Base-by-base conservation (phyloP, 2,888 invertebrate species). In the Thysanoteuthis rhombus region DNA sequence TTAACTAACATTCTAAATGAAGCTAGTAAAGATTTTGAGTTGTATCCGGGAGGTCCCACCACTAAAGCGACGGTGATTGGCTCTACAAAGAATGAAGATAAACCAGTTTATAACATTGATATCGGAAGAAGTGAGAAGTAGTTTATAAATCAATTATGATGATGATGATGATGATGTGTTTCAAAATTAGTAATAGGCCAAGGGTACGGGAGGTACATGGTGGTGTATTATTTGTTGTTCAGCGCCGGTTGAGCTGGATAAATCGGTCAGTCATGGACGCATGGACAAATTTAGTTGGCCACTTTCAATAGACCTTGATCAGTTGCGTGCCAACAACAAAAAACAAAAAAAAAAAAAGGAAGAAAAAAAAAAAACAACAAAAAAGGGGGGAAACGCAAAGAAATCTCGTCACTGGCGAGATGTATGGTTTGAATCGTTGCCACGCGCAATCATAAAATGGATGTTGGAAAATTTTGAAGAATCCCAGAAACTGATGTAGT, bases 391-490 rank as follows among this genome's bases (percentile, higher is more conserved):
- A 75, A 36, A 36, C 3, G 6, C 75, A 16, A 75, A 36, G 75
- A 75, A 75, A 75, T 36, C 75, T 75, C 75, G 75, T 75, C 75
- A 75, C n/a, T 75, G n/a, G n/a, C 75, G 75, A 75, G n/a, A 75
- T 36, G 75, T 75, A n/a, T 3, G 19, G 4, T 75, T 75, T 75
- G 75, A 75, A 75, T 36, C n/a, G n/a, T 75, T 75, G 75, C 75
- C 75, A 75, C n/a, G n/a, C 1, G 75, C 19, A 75, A 75, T 75
- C 75, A 75, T 75, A 75, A 75, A 75, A 75, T 75, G 75, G 75
- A 75, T 75, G 75, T 75, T 75, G 75, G 75, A 75, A 75, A n/a
- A 75, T 75, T n/a, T 75, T n/a, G 75, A 75, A 75, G 75, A 75
- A 75, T 75, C 75, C 75, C 75, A 75, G 75, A 19, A 75, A 75